A percentile compares a stretch with the other conserved stretches of the same genome.
Evolutionary conservation across 2,888 invertebrate species (phyloP).

Genomic region (Stratiomys singularior): DNA sequence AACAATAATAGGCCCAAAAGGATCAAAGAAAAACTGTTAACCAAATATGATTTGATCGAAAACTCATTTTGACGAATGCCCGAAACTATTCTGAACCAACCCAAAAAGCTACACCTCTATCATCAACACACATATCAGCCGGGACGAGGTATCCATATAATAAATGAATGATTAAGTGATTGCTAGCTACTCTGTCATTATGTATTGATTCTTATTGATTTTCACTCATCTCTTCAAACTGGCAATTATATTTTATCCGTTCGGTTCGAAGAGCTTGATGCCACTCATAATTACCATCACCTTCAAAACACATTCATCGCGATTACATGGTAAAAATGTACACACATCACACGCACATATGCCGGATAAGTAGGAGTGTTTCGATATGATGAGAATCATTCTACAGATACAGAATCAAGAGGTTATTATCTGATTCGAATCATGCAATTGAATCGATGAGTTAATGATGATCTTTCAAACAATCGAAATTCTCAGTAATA

Average conservation of each 20-base stretch:
- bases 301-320: neutral
- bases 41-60: conserved; percentile 23
- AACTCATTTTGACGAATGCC: conserved; percentile 19
- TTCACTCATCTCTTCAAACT: conserved; percentile 43
- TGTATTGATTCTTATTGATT: conserved; percentile 42
- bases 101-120: neutral
- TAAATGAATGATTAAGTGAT: conserved; percentile 43
- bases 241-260: conserved; percentile 39
- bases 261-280: conserved; percentile 19
- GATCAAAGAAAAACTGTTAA: conserved; percentile 24
- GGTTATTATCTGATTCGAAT: conserved; percentile 42
- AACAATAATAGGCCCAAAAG: conserved; percentile 20
- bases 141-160: neutral
- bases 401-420: conserved; percentile 21
- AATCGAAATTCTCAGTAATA: neutral
- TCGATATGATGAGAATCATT: conserved; percentile 12
- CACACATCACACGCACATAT: neutral
- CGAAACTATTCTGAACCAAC: too few species aligned
- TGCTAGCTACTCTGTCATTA: conserved; percentile 45
- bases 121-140: neutral
- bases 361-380: neutral
- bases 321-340: too few species aligned
- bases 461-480: conserved; percentile 43
- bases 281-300: conserved; percentile 41
- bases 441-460: conserved; percentile 45